phyloP scores from a whole-genome alignment of 2,113 vertebrate species.

The Misgurnus mizolepis region DNA sequence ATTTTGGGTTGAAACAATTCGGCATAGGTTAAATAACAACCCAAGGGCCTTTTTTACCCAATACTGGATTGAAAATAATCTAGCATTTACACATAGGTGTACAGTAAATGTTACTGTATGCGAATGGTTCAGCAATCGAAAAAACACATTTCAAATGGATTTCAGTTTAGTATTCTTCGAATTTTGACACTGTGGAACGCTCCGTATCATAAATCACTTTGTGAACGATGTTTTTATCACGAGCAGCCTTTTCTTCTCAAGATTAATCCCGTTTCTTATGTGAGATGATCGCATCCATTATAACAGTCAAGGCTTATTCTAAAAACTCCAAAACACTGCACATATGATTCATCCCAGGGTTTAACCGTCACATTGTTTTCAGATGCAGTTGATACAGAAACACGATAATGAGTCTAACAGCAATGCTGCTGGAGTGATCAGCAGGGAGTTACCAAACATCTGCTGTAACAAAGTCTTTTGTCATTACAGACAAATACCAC shows the following conservation, averaged over 20 bases:
- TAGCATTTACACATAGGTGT: no score
- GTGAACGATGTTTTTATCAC: not conserved
- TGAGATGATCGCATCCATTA: slow-evolving; percentile 22
- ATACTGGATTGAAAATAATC: no score
- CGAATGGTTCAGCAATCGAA: not conserved
- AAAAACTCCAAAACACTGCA: slow-evolving; percentile 6
- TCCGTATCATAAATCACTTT: slow-evolving; percentile 12
- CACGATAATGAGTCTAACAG: slow-evolving; percentile 64
- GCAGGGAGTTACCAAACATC: slow-evolving; percentile 75
- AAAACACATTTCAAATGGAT: not conserved
- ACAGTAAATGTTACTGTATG: not conserved
- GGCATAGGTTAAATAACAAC: no score
- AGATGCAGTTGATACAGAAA: slow-evolving; percentile 49
- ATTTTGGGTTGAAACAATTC: no score
- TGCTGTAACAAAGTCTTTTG: slow-evolving; percentile 67
- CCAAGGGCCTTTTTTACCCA: no score
- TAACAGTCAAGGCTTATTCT: slow-evolving; percentile 26
- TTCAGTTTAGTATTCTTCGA: not conserved
- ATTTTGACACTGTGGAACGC: slow-evolving; percentile 23
- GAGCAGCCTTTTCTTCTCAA: not conserved
- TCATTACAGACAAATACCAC: slow-evolving; percentile 73
- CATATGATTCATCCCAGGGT: slow-evolving; percentile 22
- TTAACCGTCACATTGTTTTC: not conserved
- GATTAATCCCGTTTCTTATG: not conserved
- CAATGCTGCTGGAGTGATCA: slow-evolving; percentile 55